Evolutionary conservation across 2,888 invertebrate species (phyloP), one percentile per base, ranked within the genome.

Genomic region (Hanleya hanleyi): DNA sequence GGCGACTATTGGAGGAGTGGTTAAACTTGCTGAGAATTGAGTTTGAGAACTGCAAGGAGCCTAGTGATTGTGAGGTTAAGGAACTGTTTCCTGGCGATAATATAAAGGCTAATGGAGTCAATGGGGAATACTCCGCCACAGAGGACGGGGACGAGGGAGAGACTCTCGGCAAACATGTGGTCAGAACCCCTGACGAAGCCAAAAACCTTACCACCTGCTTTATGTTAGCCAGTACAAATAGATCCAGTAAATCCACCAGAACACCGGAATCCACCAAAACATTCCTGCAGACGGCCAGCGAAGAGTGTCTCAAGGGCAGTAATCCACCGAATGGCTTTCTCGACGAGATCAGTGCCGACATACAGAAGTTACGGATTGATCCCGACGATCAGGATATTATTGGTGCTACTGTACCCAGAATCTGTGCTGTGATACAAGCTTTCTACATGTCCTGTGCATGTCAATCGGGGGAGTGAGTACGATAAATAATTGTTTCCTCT

Each of bases 1-100:
- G 88, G 89, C 81, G 81, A 64, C 83, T 88, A 1, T 73, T 88
- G 64, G 87, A 87, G 67, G 86, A 88, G 68, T 88, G 88, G 88
- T 71, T 89, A 47, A 76, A 74, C 32, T 76, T 89, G 15, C 67
- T 88, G n/a, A 70, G 81, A 71, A 76, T 75, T 26, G 88, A 89
- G 69, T 83, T 86, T 67, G 74, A 80, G 38, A 66, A 47, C 9
- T 49, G 33, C 47, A 69, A 65, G 41, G 26, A 64, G 15, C 18
- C 22, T 18, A 15, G 15, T 15, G 57, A 22, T 57, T 35, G 29
- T 18, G 35, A 35, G 18, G 64, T 12, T 4, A 69, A 65, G 41
- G n/a, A 64, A 15, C 18, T 37, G 38, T 12, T 18, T 37, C 35
- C 35, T 35, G 26, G 26, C 5, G 61, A 57, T 18, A 33, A 6